phyloP scores from a whole-genome alignment of 1,140 invertebrate genomes.

The Cryptotermes secundus region DNA sequence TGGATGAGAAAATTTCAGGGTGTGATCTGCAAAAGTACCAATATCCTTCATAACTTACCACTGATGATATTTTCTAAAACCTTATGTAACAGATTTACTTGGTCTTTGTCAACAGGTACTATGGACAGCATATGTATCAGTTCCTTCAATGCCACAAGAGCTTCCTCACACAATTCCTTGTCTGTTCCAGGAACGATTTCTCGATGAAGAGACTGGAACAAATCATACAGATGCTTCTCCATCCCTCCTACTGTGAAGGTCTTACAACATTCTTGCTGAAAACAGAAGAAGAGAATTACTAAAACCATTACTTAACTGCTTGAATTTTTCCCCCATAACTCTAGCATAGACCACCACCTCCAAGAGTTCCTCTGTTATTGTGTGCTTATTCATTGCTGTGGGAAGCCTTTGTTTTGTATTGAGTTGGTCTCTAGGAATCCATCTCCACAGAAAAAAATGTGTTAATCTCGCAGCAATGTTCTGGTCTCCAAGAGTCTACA shows the following conservation, averaged over 20 bases:
- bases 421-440: no score
- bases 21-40: no score
- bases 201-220: constrained; percentile 24
- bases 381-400: no score
- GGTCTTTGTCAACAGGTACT: background rate
- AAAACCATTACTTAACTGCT: no score
- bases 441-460: no score
- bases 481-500: no score
- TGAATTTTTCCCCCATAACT: background rate
- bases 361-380: no score
- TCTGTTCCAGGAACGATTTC: constrained; percentile 31
- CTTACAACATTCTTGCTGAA: constrained; percentile 28
- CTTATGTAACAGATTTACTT: background rate
- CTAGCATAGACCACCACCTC: no score
- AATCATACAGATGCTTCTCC: constrained; percentile 21
- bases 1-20: no score
- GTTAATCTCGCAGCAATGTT: no score
- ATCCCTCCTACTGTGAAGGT: constrained; percentile 13
- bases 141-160: constrained; percentile 11
- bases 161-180: constrained; percentile 28
- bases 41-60: background rate
- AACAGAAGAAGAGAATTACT: background rate
- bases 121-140: constrained; percentile 5
- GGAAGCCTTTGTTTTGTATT: no score
- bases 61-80: background rate